Base-by-base conservation (phyloP, 2,113 vertebrate genomes). In the Trachemys scripta region DNA sequence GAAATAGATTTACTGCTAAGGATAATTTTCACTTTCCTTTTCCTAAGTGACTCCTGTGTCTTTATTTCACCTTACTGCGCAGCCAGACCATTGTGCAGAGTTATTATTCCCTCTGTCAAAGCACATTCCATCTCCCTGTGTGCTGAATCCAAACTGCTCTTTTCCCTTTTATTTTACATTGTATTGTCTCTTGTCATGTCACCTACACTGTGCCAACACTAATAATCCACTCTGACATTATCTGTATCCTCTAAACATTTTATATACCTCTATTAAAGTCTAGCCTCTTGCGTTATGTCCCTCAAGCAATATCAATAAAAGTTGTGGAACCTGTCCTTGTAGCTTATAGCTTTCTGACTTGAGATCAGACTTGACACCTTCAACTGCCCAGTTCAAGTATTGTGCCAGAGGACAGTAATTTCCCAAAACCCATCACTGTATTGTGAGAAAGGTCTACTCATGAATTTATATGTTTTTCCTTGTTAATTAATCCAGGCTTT, bases 101-200 rank as follows among this genome's bases (percentile, higher is more conserved):
- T n/a, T 93, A 53, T 89, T 91, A 90, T 59, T 93, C 57, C 81
- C 88, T 79, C 78, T 83, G 31, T 91, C 82, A 87, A 81, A 91
- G 2, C 1, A 1, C 38, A 19, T 82, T 90, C 29, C 4, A 1
- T 85, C 80, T 93, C 57, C 76, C 29, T 92, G 31, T 51, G 47
- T 83, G 65, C n/a, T 96, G 29, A 85, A 91, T 31, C 42, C 42
- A 24, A 96, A 89, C 29, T 83, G 22, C 19, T 89, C 42, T 83
- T 90, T 62, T 4, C 45, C 0, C 0, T 87, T 94, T 89, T 81
- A 54, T 20, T 96, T 91, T 81, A 85, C 1, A 38, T 59, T 88
- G 4, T 78, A 1, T 59, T 84, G 76, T 62, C 5, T 22, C 10
- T 89, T 93, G 82, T 88, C 8, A 7, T 88, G 50, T 85, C 47